Base-by-base conservation (phyloP, 2,113 vertebrate genomes). In the Protobothrops flavoviridis region DNA sequence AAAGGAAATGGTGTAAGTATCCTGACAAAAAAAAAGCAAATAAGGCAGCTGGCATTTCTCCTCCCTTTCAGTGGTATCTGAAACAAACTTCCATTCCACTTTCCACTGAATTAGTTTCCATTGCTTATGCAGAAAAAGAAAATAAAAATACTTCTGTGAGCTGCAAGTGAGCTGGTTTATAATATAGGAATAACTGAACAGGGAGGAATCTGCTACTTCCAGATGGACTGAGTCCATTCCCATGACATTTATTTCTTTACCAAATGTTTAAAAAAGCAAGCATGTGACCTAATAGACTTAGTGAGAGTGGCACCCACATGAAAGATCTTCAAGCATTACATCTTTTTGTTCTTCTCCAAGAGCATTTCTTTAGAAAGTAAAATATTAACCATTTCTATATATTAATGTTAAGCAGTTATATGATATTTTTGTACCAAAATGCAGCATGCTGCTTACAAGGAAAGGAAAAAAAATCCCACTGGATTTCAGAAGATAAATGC, bases 241-340 rank as follows among this genome's bases (percentile, higher is more conserved):
- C 97, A 96, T 96, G 97, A 96, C 97, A 97, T 97, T 97, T 96
- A 96, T 97, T 97, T 97, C 97, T 97, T 90, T 97, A 97, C 98
- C 97, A 98, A 98, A 98, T 98, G 97, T 97, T 98, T 98, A 45
- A 0, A 97, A 98, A 98, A 98, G 97, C 97, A 98, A 98, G 98
- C 97, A 98, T 96, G 97, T 98, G 97, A 98, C 97, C 97, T 98
- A 98, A 97, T 98, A 96, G 97, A 97, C 97, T 98, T 97, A 94
- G 94, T 95, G 97, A 98, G 97, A 97, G 97, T 97, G 97, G 97
- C 96, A 97, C 97, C 97, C 94, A 97, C 93, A 95, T 91, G 97
- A 96, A 97, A 97, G 96, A 96, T 95, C 96, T 97, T 98, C 97
- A 97, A 96, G 97, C 97, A 97, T 96, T 96, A 90, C 96, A 97